Evolutionary conservation across 2,797 vertebrate species (phyloP), one percentile per base, ranked within the genome.

Genomic region (Cuculus canorus): DNA sequence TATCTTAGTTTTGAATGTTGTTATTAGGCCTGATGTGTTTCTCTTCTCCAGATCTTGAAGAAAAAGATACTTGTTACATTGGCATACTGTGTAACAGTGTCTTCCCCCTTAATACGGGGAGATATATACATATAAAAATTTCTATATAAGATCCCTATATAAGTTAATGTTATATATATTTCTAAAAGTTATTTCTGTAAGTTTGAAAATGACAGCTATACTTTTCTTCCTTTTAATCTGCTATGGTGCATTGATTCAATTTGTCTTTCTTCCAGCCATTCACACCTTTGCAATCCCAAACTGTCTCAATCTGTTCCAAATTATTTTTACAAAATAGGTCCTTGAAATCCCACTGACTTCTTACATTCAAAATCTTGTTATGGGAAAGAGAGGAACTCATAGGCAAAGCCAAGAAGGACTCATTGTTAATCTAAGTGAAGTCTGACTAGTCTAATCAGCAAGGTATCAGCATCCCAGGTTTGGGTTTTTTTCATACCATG

Each of bases 1-100:
- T 92, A 64, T 60, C 63, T 91, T 72, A 41, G 52, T 79, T 93
- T 83, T 86, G 22, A 76, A 94, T 83, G 17, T 89, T 88, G 52
- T 83, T 90, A 48, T 43, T 80, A 87, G 41, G 65, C 13, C 12
- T 72, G 59, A 59, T 78, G 33, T 79, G 82, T 56, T 90, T 63
- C 5, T 84, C 11, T 78, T 80, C 64, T 92, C 60, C 19, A n/a
- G 41, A 75, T 82, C n/a, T 72, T 82, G 32, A 79, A 96, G 54
- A 54, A 78, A 93, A 82, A 27, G 11, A 7, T 70, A 25, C 45
- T 70, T 95, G 37, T 70, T 85, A 81, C 21, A 68, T 70, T 70
- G 73, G 25, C 23, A 63, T 23, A 25, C 24, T 70, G 21, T 69
- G 33, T 77, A 71, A 60, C 21, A 63, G 37, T 43, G 13, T 66